A percentile compares a stretch with the other conserved stretches of the same genome.
These are phyloP conservation scores for Eupristina koningsbergeri DNA, from an alignment of 1,140 invertebrate species.

Conservation along the genomic window DNA sequence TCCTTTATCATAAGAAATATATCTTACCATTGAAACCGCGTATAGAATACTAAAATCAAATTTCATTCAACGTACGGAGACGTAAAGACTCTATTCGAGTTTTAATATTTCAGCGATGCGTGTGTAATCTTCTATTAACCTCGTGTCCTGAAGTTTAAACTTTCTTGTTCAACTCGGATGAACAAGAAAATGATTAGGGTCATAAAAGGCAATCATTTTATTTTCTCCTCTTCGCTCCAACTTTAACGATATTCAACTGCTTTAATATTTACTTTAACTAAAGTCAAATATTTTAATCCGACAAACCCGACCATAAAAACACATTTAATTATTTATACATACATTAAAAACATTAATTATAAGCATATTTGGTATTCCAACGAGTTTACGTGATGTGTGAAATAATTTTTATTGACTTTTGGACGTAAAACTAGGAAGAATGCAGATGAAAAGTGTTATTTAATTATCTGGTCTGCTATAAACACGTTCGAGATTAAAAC, in stretches of 20 bases:
- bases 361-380: background rate
- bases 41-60: constrained; percentile 5
- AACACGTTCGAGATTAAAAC: background rate
- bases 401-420: background rate
- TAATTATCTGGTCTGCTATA: background rate
- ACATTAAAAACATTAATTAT: background rate
- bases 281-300: background rate
- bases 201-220: background rate
- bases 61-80: background rate
- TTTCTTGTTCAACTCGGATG: background rate
- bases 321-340: background rate
- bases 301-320: background rate
- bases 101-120: background rate
- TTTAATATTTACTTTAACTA: background rate
- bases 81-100: background rate
- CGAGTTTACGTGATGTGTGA: background rate
- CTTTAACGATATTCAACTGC: background rate
- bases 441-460: background rate
- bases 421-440: background rate
- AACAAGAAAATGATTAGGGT: background rate
- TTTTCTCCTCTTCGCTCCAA: background rate
- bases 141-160: background rate
- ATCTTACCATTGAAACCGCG: background rate
- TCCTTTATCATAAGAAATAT: constrained; percentile 8
- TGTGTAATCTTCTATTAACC: constrained; percentile 9